Conservation (phyloP, 2,797 vertebrate genomes). For the Bothrops alternatus region DNA sequence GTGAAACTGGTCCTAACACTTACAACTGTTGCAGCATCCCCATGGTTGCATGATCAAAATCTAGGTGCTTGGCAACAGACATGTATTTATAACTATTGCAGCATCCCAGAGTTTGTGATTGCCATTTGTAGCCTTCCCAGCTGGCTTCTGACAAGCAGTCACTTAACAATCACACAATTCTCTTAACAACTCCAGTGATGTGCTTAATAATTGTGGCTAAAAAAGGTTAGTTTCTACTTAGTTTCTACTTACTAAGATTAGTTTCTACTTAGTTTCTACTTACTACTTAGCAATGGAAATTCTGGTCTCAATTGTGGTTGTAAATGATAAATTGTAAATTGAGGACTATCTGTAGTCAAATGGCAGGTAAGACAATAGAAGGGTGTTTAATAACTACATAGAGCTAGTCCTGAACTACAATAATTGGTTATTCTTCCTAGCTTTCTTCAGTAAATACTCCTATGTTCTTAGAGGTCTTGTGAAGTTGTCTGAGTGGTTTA, state of each 20-base stretch:
- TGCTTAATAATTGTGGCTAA: neutral
- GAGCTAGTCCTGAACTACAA: neutral
- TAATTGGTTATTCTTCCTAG: neutral
- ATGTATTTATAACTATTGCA: neutral
- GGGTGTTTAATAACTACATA: neutral
- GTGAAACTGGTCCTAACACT: neutral
- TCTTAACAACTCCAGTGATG: neutral
- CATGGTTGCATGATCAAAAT: neutral
- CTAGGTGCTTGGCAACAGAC: neutral
- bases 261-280: neutral
- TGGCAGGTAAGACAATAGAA: neutral
- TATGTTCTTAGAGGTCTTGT: neutral
- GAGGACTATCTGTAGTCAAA: neutral
- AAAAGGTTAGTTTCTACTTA: neutral
- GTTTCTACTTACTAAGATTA: neutral
- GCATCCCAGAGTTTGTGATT: neutral
- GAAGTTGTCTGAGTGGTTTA: neutral
- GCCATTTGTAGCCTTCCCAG: neutral
- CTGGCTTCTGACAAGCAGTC: neutral
- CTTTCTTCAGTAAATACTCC: neutral
- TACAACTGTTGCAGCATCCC: neutral
- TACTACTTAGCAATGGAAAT: neutral
- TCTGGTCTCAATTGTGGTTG: neutral
- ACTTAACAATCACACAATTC: neutral
- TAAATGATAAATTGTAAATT: neutral